Evolutionary conservation across 2,113 vertebrate genomes (phyloP), one percentile per base, ranked within the genome.

Genomic region (Corvus moneduloides): DNA sequence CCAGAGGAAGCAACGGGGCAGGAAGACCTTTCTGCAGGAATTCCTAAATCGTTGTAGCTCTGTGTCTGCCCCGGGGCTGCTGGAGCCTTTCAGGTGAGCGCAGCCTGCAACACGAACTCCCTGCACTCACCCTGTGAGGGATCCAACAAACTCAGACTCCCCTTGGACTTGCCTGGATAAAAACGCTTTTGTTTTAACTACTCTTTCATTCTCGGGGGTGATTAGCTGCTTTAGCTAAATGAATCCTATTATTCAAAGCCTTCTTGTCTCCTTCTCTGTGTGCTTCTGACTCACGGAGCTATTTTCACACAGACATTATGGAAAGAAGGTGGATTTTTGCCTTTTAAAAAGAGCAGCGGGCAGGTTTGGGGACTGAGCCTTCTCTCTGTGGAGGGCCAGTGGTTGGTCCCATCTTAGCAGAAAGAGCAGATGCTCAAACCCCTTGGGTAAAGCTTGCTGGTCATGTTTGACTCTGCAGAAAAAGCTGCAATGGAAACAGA

Each of bases 161-260:
- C n/a, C 84, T 88, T 94, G 48, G 55, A 35, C 48, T 73, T 86
- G 59, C 63, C 78, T 30, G 72, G 74, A 86, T 85, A 71, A 74
- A 26, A 89, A 74, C 41, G 44, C 77, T 68, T 92, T 78, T 86
- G 78, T 88, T 96, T 96, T 91, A 94, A 89, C 84, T 90, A 81
- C 94, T 93, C 94, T 88, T 67, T 91, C 81, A 51, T 77, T 96
- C 91, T 68, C 89, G 93, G 86, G 55, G 78, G 61, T 78, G 87
- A 96, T 91, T 91, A 88, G 72, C 88, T 93, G 61, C 44, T 75
- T 86, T 75, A 94, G 44, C 55, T 94, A 83, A 92, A 93, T 69
- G 90, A 95, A 97, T 95, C 64, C 75, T 83, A 75, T 96, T 93
- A 95, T 93, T 95, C 79, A 91, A 94, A 95, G 74, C 49, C 64